These are phyloP conservation scores for Dryocosmus kuriphilus DNA, from an alignment of 2,888 invertebrate genomes.

Conservation along the genomic window DNA sequence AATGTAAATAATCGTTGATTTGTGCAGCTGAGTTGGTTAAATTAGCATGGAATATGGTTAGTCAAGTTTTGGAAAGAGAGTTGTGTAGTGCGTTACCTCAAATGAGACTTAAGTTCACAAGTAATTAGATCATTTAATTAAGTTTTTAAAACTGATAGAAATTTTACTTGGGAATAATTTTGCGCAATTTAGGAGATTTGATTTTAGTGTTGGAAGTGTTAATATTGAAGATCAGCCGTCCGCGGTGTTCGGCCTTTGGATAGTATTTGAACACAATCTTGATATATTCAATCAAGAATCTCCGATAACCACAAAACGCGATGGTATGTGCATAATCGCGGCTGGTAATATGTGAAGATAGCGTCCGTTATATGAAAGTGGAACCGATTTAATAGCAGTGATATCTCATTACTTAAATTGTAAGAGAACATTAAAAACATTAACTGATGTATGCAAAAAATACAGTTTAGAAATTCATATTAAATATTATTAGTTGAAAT, in stretches of 20 bases:
- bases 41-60: background rate
- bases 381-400: background rate
- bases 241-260: background rate
- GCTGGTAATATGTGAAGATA: constrained; percentile 26
- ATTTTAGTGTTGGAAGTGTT: background rate
- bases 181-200: background rate
- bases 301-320: constrained; percentile 30
- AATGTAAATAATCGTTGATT: constrained; percentile 37
- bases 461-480: no score
- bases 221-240: constrained; percentile 21
- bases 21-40: background rate
- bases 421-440: no score
- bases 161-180: background rate
- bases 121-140: no score
- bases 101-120: no score
- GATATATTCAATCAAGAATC: constrained; percentile 34
- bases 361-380: background rate
- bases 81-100: no score
- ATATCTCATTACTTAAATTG: no score
- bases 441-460: no score
- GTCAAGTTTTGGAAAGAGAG: background rate
- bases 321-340: constrained; percentile 26
- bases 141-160: background rate
- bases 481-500: no score
- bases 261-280: constrained; percentile 21